Conservation (phyloP, 23 tunicate species). For the Botrylloides violaceus region DNA sequence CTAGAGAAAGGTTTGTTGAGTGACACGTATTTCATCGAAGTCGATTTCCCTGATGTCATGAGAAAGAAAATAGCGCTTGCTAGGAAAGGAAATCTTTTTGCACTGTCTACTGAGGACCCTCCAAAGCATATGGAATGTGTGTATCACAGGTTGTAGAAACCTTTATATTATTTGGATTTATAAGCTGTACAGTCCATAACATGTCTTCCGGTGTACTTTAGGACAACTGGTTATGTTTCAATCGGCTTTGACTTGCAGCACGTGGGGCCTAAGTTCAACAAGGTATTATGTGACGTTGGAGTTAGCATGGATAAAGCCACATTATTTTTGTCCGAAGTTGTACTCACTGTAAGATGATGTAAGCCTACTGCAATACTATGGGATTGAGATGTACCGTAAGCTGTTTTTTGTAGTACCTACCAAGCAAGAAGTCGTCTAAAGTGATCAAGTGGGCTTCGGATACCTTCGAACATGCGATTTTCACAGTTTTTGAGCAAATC, state of each 20-base stretch:
- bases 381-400: not conserved
- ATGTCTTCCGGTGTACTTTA: not conserved
- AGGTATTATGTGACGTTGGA: slow-evolving; percentile 12
- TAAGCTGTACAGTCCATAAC: not conserved
- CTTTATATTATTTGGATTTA: not conserved
- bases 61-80: slow-evolving; percentile 48
- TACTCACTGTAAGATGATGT: slow-evolving; percentile 30
- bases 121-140: not conserved
- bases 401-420: slow-evolving; percentile 35
- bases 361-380: not conserved
- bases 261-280: slow-evolving; percentile 19
- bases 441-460: slow-evolving; percentile 59
- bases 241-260: slow-evolving; percentile 68
- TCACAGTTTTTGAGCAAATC: slow-evolving; percentile 70
- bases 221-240: slow-evolving; percentile 20
- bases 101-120: not conserved
- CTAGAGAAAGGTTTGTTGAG: not conserved
- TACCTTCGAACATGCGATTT: slow-evolving; percentile 35
- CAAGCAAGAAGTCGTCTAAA: slow-evolving; percentile 39
- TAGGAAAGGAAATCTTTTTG: not conserved
- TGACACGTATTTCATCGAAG: slow-evolving; percentile 33
- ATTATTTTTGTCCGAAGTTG: slow-evolving; percentile 81
- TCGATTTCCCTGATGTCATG: slow-evolving; percentile 75
- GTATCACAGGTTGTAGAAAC: not conserved
- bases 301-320: slow-evolving; percentile 33